A percentile compares a stretch with the other conserved stretches of the same genome.
Conservation (phyloP, 37 sponge, comb jelly and placozoan genomes). For the Ianthella basta region DNA sequence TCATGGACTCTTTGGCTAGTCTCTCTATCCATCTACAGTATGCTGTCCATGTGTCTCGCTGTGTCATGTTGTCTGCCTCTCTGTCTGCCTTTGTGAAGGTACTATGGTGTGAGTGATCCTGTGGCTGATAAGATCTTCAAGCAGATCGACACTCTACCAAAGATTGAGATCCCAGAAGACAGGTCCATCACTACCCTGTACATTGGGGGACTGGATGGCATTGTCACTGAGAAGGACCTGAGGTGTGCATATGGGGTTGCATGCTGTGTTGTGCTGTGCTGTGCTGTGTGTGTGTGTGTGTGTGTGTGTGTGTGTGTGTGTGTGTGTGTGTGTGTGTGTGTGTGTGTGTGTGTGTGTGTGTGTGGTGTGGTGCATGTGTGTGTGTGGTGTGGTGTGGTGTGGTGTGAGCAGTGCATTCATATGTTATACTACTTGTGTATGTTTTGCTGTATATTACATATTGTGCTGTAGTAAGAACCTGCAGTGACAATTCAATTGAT, state of each 20-base stretch:
- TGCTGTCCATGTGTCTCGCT: no score
- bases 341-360: constrained; percentile 26
- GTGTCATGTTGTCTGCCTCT: not conserved
- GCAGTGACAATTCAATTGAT: no score
- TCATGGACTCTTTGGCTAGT: no score
- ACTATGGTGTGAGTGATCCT: constrained; percentile 95
- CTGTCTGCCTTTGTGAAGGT: constrained; percentile 10
- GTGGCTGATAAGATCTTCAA: constrained; percentile 94
- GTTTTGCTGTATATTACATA: no score
- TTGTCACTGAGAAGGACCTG: constrained; percentile 83
- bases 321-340: constrained; percentile 30
- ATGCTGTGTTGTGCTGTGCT: not conserved
- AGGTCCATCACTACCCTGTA: constrained; percentile 87
- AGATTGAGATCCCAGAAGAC: constrained; percentile 81
- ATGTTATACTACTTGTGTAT: not conserved
- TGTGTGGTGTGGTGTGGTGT: not conserved
- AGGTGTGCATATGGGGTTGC: constrained; percentile 47
- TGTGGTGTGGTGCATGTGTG: not conserved
- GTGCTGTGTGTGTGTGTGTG: constrained; percentile 3
- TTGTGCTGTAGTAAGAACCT: no score
- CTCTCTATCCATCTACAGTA: no score
- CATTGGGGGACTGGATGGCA: constrained; percentile 83
- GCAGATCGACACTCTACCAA: constrained; percentile 56
- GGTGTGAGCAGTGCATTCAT: not conserved
- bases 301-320: constrained; percentile 33